Conservation (phyloP, 2,113 vertebrate genomes). For the Accipiter cooperii region DNA sequence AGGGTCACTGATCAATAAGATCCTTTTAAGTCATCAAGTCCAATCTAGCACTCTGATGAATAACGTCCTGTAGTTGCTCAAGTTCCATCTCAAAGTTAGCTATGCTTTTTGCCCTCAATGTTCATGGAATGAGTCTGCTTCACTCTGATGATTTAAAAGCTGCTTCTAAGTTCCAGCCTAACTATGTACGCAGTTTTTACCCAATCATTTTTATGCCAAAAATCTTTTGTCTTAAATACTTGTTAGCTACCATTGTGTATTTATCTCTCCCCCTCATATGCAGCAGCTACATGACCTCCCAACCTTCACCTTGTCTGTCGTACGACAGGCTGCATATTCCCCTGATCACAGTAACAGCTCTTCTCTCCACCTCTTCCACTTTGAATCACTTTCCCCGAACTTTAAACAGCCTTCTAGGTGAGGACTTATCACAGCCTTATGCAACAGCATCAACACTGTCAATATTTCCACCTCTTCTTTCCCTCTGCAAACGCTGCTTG, state of each 20-base stretch:
- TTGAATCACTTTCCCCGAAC: neutral
- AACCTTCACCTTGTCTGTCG: rapidly evolving
- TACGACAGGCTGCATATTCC: neutral
- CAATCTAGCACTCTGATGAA: neutral
- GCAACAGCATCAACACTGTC: neutral
- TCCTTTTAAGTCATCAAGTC: neutral
- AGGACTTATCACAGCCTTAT: neutral
- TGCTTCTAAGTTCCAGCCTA: neutral
- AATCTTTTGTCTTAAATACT: neutral
- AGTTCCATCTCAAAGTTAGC: neutral
- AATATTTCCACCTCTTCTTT: neutral
- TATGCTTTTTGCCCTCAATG: neutral
- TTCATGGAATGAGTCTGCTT: neutral
- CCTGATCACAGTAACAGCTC: neutral
- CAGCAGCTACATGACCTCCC: neutral
- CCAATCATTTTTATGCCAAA: neutral
- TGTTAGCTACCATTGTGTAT: neutral
- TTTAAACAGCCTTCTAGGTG: neutral
- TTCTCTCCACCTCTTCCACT: neutral
- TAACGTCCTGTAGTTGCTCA: neutral
- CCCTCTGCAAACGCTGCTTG: neutral
- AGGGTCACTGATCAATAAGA: neutral
- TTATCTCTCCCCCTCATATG: neutral
- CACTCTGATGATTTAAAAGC: neutral
- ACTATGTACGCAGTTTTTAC: neutral